Percentiles rank a stretch among this genome's conserved stretches.
Conservation (phyloP, 1,140 invertebrate species). For the Drosophila gunungcola region DNA sequence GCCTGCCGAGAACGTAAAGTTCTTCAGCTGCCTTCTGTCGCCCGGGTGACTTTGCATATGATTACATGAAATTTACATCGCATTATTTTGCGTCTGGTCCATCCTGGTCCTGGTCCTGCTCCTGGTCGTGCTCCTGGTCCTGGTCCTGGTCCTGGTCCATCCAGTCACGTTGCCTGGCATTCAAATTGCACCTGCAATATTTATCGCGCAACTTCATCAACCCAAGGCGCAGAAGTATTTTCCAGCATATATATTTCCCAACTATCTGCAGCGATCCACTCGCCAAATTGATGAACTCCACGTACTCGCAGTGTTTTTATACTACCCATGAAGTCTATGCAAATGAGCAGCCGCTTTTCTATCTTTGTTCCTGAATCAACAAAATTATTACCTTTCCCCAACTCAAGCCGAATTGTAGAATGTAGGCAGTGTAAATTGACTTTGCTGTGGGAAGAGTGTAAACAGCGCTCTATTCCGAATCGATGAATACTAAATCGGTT, state of each 20-base stretch:
- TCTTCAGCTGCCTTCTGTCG: conserved; percentile 31
- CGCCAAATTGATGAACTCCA: conserved; percentile 62
- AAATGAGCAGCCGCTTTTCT: conserved; percentile 46
- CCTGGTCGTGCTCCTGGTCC: not conserved
- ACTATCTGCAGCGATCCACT: conserved; percentile 32
- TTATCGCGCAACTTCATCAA: conserved; percentile 54
- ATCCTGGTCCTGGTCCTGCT: not conserved
- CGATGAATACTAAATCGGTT: conserved; percentile 51
- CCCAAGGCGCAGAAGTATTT: conserved; percentile 22
- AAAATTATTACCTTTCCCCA: conserved; percentile 29
- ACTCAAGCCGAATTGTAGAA: conserved; percentile 16
- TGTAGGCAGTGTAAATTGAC: conserved; percentile 34
- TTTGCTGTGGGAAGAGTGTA: conserved; percentile 29
- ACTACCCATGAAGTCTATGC: conserved; percentile 38
- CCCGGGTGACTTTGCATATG: conserved; percentile 72
- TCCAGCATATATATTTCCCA: conserved; percentile 24
- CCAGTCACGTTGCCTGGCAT: conserved; percentile 64
- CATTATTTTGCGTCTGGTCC: conserved; percentile 69
- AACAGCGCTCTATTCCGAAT: conserved; percentile 41
- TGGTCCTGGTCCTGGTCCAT: conserved; percentile 1
- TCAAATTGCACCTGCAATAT: conserved; percentile 76
- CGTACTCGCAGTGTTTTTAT: conserved; percentile 55
- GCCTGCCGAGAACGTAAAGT: conserved; percentile 63
- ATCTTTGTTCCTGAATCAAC: conserved; percentile 35
- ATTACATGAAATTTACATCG: conserved; percentile 78